A percentile compares a stretch with the other conserved stretches of the same genome.
phyloP scores from a whole-genome alignment of 2,888 invertebrate genomes.

The Nudaria mundana region DNA sequence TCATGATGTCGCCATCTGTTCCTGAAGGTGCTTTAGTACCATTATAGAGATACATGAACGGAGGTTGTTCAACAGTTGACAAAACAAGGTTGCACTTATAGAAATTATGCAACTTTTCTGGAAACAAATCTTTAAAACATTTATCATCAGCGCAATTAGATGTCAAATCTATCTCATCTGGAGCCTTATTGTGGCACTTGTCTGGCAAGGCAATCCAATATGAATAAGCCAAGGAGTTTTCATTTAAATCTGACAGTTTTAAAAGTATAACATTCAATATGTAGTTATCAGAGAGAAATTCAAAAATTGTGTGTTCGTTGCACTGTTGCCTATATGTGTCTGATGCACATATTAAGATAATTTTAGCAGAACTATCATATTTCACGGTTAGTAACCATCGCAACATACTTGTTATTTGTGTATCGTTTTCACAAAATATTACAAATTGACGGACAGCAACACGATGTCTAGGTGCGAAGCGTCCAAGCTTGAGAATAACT shows the following conservation, averaged over 20 bases:
- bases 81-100: constrained; percentile 43
- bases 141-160: constrained; percentile 30
- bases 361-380: constrained; percentile 49
- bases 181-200: constrained; percentile 42
- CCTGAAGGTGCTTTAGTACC: constrained; percentile 38
- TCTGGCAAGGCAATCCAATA: constrained; percentile 37
- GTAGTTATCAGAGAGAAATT: constrained; percentile 30
- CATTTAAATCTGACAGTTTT: constrained; percentile 23
- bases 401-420: constrained; percentile 39
- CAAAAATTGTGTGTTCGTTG: constrained; percentile 41
- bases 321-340: constrained; percentile 37
- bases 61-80: constrained; percentile 55
- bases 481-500: constrained; percentile 40
- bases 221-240: constrained; percentile 33
- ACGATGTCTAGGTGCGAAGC: constrained; percentile 27
- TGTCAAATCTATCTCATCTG: constrained; percentile 33
- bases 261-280: constrained; percentile 48
- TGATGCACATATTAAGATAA: constrained; percentile 44
- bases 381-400: constrained; percentile 36
- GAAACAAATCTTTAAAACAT: constrained; percentile 40
- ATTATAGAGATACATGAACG: constrained; percentile 51
- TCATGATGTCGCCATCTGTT: constrained; percentile 51
- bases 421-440: constrained; percentile 41
- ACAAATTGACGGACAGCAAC: constrained; percentile 42
- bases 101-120: constrained; percentile 44